phyloP scores from a whole-genome alignment of 2,797 vertebrate genomes.

The Pipistrellus pygmaeus region DNA sequence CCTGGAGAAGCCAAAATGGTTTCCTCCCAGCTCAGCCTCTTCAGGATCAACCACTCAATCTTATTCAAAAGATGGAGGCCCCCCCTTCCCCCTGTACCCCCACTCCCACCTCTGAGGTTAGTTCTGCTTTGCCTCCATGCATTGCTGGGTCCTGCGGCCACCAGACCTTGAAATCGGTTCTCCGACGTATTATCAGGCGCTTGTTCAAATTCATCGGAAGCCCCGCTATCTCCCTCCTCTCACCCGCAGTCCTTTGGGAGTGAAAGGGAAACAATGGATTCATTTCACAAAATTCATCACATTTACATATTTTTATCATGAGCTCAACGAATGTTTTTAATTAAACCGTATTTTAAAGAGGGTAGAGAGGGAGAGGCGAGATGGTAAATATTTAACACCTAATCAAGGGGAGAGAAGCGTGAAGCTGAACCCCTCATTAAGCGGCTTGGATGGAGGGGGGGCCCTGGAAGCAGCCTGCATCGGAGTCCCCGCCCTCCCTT shows the following conservation, averaged over 20 bases:
- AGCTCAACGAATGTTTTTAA: conserved; percentile 82
- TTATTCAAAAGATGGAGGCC: not conserved
- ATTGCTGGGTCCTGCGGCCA: conserved; percentile 55
- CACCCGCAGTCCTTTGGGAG: conserved; percentile 72
- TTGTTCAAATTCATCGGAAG: conserved; percentile 75
- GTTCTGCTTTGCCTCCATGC: not conserved
- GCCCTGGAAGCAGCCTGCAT: not conserved
- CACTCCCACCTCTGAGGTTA: not conserved
- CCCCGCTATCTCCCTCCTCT: conserved; percentile 61
- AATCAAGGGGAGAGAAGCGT: conserved; percentile 82
- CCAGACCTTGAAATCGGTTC: conserved; percentile 80
- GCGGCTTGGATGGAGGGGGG: not conserved
- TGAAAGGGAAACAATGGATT: conserved; percentile 79
- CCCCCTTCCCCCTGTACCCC: accelerated
- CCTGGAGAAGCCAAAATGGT: accelerated
- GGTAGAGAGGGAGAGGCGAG: conserved; percentile 73
- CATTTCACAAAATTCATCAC: conserved; percentile 81
- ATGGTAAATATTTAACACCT: conserved; percentile 85
- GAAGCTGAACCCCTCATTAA: conserved; percentile 78
- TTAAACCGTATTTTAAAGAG: conserved; percentile 81
- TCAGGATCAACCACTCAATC: not conserved
- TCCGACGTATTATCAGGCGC: conserved; percentile 50
- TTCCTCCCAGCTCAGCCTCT: not conserved
- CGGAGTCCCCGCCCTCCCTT: not conserved
- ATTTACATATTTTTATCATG: conserved; percentile 84